Percentiles rank a stretch among this genome's conserved stretches.
These are phyloP conservation scores for Rhopalosiphum nymphaeae DNA, from an alignment of 2,888 invertebrate genomes.

Conservation along the genomic window DNA sequence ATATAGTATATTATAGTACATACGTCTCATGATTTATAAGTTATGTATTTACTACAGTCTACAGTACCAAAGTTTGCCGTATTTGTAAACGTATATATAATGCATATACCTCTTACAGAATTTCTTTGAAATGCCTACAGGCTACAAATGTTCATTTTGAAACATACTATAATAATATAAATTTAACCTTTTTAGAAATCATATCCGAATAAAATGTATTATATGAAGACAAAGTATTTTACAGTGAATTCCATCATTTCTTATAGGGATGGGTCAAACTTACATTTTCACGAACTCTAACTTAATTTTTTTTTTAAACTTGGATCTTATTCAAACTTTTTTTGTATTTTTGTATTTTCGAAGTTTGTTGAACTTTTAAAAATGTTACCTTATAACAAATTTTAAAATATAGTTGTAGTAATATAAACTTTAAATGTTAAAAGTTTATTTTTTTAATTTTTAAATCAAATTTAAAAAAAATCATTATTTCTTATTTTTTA, in stretches of 20 bases:
- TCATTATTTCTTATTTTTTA: not conserved
- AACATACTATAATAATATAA: not conserved
- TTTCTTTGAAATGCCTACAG: not conserved
- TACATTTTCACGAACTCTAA: not conserved
- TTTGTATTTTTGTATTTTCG: too few relatives aligned
- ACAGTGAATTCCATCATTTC: not conserved
- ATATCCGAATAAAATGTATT: not conserved
- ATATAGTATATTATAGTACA: not conserved
- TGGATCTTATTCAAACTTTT: too few relatives aligned
- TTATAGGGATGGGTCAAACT: not conserved
- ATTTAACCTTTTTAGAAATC: slow-evolving; percentile 30
- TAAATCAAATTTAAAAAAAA: not conserved
- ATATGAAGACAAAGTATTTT: not conserved
- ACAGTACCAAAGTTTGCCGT: not conserved
- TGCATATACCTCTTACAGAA: not conserved
- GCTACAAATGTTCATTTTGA: slow-evolving; percentile 28
- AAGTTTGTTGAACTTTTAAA: not conserved
- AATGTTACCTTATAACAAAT: not conserved
- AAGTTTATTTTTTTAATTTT: not conserved
- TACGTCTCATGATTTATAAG: not conserved
- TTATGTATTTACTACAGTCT: not conserved
- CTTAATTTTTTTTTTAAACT: not conserved
- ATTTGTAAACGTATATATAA: slow-evolving; percentile 30
- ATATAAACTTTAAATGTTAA: not conserved
- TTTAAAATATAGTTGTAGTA: not conserved